Conservation (phyloP, 37 sponge, comb jelly and placozoan genomes). For the Spongia lamella region DNA sequence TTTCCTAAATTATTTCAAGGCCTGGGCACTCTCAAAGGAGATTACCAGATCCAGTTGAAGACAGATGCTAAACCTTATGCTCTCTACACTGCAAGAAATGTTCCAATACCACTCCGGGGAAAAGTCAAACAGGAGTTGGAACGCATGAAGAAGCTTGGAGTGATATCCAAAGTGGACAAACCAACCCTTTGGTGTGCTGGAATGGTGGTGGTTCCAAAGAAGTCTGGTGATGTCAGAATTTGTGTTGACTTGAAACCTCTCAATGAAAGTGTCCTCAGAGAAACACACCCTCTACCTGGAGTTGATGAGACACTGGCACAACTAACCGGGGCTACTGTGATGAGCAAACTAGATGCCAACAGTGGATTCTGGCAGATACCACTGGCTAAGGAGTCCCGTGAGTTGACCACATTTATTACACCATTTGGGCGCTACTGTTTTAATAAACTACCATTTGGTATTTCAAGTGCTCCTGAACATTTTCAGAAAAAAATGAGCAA, state of each 20-base stretch:
- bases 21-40: too few species aligned
- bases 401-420: conserved; percentile 14
- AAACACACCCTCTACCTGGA: conserved; percentile 9
- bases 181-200: conserved; percentile 37
- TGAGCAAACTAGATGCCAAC: conserved; percentile 21
- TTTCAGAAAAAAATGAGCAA: conserved; percentile 2
- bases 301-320: too few species aligned
- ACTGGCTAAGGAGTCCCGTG: neutral
- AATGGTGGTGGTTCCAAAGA: conserved; percentile 27
- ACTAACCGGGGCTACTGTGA: neutral
- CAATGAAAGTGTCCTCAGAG: conserved; percentile 5
- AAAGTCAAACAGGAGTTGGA: conserved; percentile 17
- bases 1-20: too few species aligned
- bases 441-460: conserved; percentile 21
- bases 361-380: conserved; percentile 32
- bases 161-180: conserved; percentile 15
- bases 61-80: too few species aligned
- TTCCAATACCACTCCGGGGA: conserved; percentile 6
- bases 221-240: conserved; percentile 15
- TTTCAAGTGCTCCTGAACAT: conserved; percentile 16
- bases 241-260: conserved; percentile 22
- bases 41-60: too few species aligned
- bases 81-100: too few species aligned
- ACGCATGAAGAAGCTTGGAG: conserved; percentile 11
- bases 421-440: conserved; percentile 17